Conservation (phyloP, 2,888 invertebrate genomes). For the Syrphus vitripennis region DNA sequence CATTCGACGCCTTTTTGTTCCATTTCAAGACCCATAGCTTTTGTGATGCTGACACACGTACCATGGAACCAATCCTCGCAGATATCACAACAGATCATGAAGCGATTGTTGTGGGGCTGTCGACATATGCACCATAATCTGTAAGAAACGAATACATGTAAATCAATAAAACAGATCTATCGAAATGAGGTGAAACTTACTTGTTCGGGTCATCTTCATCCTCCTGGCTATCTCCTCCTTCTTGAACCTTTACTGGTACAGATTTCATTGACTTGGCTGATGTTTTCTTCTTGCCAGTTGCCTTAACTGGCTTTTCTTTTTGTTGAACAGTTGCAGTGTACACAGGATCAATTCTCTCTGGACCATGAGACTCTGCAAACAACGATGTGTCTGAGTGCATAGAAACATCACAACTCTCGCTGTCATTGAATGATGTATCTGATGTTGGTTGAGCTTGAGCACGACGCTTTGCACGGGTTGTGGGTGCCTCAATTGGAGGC, state of each 20-base stretch:
- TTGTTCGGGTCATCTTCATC: constrained; percentile 94
- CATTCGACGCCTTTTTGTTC: constrained; percentile 93
- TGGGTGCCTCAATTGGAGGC: constrained; percentile 92
- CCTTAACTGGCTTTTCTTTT: constrained; percentile 74
- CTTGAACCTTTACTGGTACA: constrained; percentile 62
- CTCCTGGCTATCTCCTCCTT: constrained; percentile 70
- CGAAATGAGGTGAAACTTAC: constrained; percentile 76
- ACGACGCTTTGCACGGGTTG: constrained; percentile 88
- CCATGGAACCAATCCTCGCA: constrained; percentile 99
- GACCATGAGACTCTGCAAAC: constrained; percentile 31
- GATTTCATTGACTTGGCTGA: constrained; percentile 73
- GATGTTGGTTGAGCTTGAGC: constrained; percentile 80
- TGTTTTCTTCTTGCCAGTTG: constrained; percentile 56
- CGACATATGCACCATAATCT: constrained; percentile 97
- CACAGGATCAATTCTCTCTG: constrained; percentile 57
- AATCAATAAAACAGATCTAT: not conserved
- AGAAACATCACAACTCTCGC: constrained; percentile 59
- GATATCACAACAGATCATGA: constrained; percentile 98
- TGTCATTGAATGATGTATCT: constrained; percentile 55
- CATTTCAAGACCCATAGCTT: constrained; percentile 95
- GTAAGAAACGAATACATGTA: constrained; percentile 59
- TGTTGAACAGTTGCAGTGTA: not conserved
- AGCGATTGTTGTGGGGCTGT: constrained; percentile 96
- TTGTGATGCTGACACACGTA: constrained; percentile 96
- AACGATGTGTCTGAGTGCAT: constrained; percentile 73